Conservation (phyloP, 2,888 invertebrate genomes). For the Sturmia bella region DNA sequence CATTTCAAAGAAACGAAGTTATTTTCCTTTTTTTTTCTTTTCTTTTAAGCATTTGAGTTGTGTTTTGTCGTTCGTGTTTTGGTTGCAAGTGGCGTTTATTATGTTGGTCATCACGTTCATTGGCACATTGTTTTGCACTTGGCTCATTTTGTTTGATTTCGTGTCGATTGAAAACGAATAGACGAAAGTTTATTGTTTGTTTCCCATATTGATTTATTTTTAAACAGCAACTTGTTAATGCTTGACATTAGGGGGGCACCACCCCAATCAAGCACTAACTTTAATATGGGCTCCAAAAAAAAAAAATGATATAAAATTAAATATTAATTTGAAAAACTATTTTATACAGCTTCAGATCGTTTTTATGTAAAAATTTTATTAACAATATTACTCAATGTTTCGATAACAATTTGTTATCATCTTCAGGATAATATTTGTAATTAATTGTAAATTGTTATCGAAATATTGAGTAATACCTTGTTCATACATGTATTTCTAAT, state of each 20-base stretch:
- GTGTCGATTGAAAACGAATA: constrained; percentile 31
- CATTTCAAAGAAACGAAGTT: constrained; percentile 14
- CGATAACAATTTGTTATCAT: too few relatives aligned
- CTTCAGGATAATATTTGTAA: too few relatives aligned
- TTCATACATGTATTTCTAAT: too few relatives aligned
- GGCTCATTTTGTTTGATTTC: constrained; percentile 42
- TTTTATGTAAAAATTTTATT: too few relatives aligned
- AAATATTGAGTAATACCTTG: too few relatives aligned
- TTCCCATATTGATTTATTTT: constrained; percentile 27
- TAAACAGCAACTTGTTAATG: constrained; percentile 1
- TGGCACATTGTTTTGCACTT: constrained; percentile 53
- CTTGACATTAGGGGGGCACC: background rate
- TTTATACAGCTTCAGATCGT: too few relatives aligned
- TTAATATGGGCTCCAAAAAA: too few relatives aligned
- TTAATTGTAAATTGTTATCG: too few relatives aligned
- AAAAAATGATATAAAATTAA: too few relatives aligned
- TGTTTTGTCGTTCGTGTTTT: constrained; percentile 27
- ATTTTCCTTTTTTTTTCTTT: constrained; percentile 11
- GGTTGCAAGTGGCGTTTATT: constrained; percentile 57
- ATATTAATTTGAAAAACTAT: too few relatives aligned
- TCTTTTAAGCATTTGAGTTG: background rate
- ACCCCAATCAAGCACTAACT: too few relatives aligned
- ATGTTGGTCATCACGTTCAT: constrained; percentile 63
- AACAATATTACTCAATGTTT: too few relatives aligned
- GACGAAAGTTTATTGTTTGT: constrained; percentile 37